Evolutionary conservation across 2,888 invertebrate species (phyloP).

Genomic region (Caenorhabditis sp.): DNA sequence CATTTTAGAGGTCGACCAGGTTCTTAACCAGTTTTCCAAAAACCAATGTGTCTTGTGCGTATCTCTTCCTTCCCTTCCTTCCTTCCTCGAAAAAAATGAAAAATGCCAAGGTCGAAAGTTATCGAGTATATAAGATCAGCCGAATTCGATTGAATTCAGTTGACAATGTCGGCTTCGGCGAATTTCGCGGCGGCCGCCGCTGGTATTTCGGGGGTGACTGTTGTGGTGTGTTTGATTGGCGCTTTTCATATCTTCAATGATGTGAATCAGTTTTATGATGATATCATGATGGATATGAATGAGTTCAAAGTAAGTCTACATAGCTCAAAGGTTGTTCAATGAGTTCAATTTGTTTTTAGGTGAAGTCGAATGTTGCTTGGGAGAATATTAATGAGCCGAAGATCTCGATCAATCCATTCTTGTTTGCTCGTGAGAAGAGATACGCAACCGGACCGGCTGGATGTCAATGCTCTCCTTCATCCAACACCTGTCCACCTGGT

Average conservation of each 20-base stretch:
- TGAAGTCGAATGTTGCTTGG: slow-evolving; percentile 37
- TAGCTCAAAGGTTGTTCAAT: background rate
- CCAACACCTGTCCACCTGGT: slow-evolving; percentile 43
- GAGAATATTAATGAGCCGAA: slow-evolving; percentile 32
- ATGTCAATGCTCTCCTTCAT: slow-evolving; percentile 29
- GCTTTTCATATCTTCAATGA: slow-evolving; percentile 42
- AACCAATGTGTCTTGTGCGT: slow-evolving; percentile 1
- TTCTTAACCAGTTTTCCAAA: background rate
- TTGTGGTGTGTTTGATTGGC: slow-evolving; percentile 33
- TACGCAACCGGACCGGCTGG: slow-evolving; percentile 22
- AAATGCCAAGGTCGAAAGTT: background rate
- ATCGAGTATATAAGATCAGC: background rate
- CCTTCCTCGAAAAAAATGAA: background rate
- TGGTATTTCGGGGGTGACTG: slow-evolving; percentile 26
- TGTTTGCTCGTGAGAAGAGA: slow-evolving; percentile 25
- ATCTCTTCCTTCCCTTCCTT: slow-evolving; percentile 3
- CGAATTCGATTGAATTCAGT: background rate
- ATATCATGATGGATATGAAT: slow-evolving; percentile 40
- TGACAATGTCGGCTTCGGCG: slow-evolving; percentile 29
- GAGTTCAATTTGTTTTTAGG: slow-evolving; percentile 9
- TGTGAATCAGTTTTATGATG: slow-evolving; percentile 41
- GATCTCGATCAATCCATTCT: slow-evolving; percentile 19
- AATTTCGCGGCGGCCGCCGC: slow-evolving; percentile 28
- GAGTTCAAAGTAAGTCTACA: slow-evolving; percentile 32
- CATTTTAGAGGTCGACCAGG: background rate